phyloP scores from a whole-genome alignment of 2,888 invertebrate genomes.

The Cantharis rufa region DNA sequence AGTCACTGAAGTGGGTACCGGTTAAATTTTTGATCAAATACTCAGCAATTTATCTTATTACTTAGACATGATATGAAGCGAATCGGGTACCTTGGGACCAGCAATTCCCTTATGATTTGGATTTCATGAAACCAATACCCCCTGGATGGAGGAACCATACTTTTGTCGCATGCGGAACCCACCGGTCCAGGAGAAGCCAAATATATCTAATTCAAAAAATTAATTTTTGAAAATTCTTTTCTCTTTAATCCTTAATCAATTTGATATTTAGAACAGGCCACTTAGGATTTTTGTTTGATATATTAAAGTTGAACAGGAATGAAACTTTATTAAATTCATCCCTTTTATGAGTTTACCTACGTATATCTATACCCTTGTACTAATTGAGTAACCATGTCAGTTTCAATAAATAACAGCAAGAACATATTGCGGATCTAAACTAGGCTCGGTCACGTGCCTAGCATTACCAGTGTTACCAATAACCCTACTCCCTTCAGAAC shows the following conservation, averaged over 20 bases:
- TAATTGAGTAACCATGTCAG: slow-evolving; percentile 52
- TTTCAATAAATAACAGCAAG: slow-evolving; percentile 50
- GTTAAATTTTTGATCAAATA: too few species aligned
- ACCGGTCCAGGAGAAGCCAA: too few species aligned
- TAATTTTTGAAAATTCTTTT: too few species aligned
- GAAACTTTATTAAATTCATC: neutral
- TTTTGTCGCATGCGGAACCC: neutral
- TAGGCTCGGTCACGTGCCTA: slow-evolving; percentile 48
- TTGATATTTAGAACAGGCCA: neutral
- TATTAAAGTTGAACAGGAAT: neutral
- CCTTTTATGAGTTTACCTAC: slow-evolving; percentile 3
- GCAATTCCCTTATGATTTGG: neutral
- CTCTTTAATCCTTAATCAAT: neutral
- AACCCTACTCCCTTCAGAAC: slow-evolving; percentile 38
- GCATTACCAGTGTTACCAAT: slow-evolving; percentile 46
- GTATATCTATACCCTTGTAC: slow-evolving; percentile 28
- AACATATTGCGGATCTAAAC: slow-evolving; percentile 50
- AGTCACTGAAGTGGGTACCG: too few species aligned
- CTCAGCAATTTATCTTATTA: neutral
- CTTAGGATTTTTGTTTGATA: neutral
- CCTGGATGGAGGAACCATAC: neutral
- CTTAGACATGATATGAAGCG: neutral
- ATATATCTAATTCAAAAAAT: too few species aligned
- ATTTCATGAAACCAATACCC: neutral
- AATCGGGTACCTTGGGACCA: neutral